These are phyloP conservation scores for Cyanoderma ruficeps DNA, from an alignment of 2,113 vertebrate species.

Conservation along the genomic window DNA sequence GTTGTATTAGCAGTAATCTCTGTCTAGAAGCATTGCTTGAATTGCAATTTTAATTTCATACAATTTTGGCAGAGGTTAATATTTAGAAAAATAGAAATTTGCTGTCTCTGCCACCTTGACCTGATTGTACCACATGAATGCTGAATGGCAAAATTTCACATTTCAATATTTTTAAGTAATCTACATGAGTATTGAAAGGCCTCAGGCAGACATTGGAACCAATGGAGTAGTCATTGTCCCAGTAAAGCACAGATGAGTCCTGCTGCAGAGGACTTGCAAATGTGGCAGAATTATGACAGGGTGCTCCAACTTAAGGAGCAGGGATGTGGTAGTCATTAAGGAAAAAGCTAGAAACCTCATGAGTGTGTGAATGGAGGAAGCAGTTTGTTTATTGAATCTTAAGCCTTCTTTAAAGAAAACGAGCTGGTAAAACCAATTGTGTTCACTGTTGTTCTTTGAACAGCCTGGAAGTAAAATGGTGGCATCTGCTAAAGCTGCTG, in stretches of 20 bases:
- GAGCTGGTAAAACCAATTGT: not conserved
- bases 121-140: not conserved
- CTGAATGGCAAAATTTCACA: not conserved
- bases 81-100: not conserved
- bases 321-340: not conserved
- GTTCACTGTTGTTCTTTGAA: not conserved
- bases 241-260: not conserved
- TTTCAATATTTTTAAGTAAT: not conserved
- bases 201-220: not conserved
- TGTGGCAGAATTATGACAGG: not conserved
- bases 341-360: not conserved
- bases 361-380: not conserved
- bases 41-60: not conserved
- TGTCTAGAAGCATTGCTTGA: not conserved
- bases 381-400: not conserved
- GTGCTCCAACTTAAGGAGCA: not conserved
- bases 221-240: not conserved
- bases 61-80: not conserved
- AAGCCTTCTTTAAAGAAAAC: not conserved
- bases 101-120: not conserved
- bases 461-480: slow-evolving; percentile 99
- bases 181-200: not conserved
- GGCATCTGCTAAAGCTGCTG: slow-evolving; percentile 91
- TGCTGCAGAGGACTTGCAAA: not conserved
- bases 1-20: not conserved